A percentile compares a stretch with the other conserved stretches of the same genome.
These are phyloP conservation scores for Ornithoptera alexandrae DNA, from an alignment of 2,888 invertebrate species.

Conservation along the genomic window DNA sequence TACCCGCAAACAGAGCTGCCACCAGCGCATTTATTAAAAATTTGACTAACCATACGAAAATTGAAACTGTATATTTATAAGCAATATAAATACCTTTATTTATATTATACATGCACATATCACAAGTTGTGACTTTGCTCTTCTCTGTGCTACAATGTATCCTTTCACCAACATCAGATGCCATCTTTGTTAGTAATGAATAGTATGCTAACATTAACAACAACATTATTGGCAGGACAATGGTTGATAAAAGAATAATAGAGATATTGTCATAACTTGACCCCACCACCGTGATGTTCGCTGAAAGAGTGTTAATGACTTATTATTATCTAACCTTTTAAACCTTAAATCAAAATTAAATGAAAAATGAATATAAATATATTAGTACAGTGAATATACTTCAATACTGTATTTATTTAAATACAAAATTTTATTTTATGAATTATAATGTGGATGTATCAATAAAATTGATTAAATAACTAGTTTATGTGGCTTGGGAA, in stretches of 20 bases:
- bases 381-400: background rate
- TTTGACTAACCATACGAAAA: background rate
- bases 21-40: background rate
- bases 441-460: background rate
- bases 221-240: conserved; percentile 52
- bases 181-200: conserved; percentile 54
- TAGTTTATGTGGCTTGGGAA: no score
- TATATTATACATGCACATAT: conserved; percentile 8
- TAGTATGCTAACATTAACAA: conserved; percentile 42
- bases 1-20: no score
- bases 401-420: background rate
- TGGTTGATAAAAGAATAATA: conserved; percentile 46
- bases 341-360: background rate
- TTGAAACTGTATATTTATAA: conserved; percentile 2
- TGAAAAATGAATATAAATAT: background rate
- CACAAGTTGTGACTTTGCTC: conserved; percentile 24
- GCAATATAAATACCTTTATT: conserved; percentile 25
- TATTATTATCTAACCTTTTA: background rate
- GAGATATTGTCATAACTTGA: conserved; percentile 49
- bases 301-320: conserved; percentile 52
- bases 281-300: conserved; percentile 58
- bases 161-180: conserved; percentile 16
- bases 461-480: background rate
- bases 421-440: background rate
- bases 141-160: conserved; percentile 23